Percentiles rank a stretch among this genome's conserved stretches.
Conservation (phyloP, 2,113 vertebrate genomes). For the Ailuropoda melanoleuca region DNA sequence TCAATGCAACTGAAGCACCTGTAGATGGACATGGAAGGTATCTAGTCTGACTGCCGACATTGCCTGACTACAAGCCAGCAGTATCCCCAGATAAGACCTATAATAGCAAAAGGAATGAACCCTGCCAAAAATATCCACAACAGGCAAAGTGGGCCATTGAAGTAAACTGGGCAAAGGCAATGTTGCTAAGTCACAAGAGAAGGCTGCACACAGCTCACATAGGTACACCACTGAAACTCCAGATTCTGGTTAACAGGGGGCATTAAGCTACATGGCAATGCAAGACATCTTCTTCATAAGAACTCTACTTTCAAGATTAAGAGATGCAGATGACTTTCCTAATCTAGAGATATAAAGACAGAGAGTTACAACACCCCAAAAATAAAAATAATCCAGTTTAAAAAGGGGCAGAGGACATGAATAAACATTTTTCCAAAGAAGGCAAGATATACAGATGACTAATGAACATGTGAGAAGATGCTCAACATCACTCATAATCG, state of each 20-base stretch:
- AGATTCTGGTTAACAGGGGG: background rate
- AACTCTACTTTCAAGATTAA: background rate
- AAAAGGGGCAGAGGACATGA: too few relatives aligned
- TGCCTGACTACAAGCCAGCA: background rate
- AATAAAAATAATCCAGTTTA: too few relatives aligned
- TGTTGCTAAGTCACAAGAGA: background rate
- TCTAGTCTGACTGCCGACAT: background rate
- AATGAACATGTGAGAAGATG: too few relatives aligned
- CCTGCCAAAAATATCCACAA: background rate
- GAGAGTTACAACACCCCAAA: too few relatives aligned
- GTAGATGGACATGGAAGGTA: background rate
- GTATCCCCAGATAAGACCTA: background rate
- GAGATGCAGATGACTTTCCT: background rate
- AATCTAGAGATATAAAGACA: background rate
- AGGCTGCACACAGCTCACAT: background rate
- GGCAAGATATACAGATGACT: too few relatives aligned
- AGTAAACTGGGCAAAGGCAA: background rate
- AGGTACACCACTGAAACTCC: background rate
- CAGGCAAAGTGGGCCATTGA: background rate
- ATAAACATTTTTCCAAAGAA: too few relatives aligned
- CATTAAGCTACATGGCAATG: background rate
- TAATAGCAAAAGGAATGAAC: background rate
- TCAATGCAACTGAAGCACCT: background rate
- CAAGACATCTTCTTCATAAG: background rate
- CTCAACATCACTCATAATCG: too few relatives aligned